Percentiles rank a stretch among this genome's conserved stretches.
Conservation (phyloP, 2,888 invertebrate genomes). For the Cataglyphis altisquamis region DNA sequence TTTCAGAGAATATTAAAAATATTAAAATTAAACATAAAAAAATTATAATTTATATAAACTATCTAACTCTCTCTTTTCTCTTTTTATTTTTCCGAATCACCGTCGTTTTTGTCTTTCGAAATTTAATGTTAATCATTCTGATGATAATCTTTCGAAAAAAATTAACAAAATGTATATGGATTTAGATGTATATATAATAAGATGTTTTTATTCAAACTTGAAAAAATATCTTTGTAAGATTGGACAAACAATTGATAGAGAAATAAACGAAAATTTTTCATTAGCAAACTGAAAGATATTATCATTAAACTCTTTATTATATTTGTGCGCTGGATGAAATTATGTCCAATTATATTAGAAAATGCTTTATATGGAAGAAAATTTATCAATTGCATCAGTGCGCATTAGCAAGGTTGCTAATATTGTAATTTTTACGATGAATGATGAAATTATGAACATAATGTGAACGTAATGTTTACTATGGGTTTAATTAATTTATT, state of each 20-base stretch:
- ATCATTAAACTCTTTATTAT: not conserved
- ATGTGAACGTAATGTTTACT: not conserved
- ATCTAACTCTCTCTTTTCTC: not conserved
- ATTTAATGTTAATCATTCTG: not conserved
- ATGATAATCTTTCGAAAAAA: not conserved
- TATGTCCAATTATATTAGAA: not conserved
- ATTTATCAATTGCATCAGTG: slow-evolving; percentile 6
- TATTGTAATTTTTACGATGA: not conserved
- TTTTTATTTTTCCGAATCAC: not conserved
- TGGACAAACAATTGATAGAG: not conserved
- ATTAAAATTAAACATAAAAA: not conserved
- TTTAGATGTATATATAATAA: not conserved
- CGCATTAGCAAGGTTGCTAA: not conserved
- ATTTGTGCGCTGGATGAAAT: not conserved
- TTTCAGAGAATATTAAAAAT: not conserved
- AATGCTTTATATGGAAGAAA: not conserved
- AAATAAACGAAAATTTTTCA: not conserved
- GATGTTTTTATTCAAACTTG: not conserved
- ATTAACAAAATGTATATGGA: not conserved
- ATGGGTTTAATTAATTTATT: not conserved
- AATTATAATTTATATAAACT: not conserved
- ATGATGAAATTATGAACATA: not conserved
- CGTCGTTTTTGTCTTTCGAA: not conserved
- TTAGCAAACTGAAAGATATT: not conserved
- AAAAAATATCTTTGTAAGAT: not conserved